Evolutionary conservation across 2,113 vertebrate genomes (phyloP), one percentile per base, ranked within the genome.

Genomic region (Centropus unirufus): DNA sequence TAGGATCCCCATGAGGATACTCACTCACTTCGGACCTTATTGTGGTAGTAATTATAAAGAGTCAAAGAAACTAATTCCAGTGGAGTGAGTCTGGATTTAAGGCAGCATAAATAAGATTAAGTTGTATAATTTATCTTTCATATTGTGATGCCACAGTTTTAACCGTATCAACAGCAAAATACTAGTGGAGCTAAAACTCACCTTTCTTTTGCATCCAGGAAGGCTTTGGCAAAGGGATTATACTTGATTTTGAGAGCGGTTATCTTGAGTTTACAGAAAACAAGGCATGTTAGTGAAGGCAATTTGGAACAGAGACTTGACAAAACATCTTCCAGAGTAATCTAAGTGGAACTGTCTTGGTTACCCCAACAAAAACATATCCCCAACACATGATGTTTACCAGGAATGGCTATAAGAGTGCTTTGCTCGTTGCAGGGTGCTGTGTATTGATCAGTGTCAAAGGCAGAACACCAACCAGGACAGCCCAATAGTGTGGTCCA

Each of bases 231-330:
- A 94, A 99, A 99, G 16, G 99, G 99, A 94, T 99, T 99, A 96
- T 99, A 98, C 96, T 99, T 99, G 97, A 99, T 99, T 98, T 99
- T 99, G 98, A 99, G 98, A 95, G 99, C 98, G 27, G 99, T 99
- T 96, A 99, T 99, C 99, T 99, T 97, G 85, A 77, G 78, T 97
- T 96, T 75, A 62, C 79, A 97, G 95, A 98, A 96, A 97, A 84
- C 15, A 91, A 85, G 46, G 44, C 64, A 57, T 11, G 73, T 98
- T 97, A 97, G 93, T 92, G 72, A 91, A 91, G 51, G 42, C 39
- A 84, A 30, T 51, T 88, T 79, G 62, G 76, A 96, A 92, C 5
- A 77, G 23, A 86, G 59, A 86, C 39, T 80, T 66, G 32, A 89
- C 21, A 89, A 72, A 95, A 74, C 42, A 93, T 62, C 32, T 69